Conservation (phyloP, 2,797 vertebrate species). For the Adrianichthys oophorus region DNA sequence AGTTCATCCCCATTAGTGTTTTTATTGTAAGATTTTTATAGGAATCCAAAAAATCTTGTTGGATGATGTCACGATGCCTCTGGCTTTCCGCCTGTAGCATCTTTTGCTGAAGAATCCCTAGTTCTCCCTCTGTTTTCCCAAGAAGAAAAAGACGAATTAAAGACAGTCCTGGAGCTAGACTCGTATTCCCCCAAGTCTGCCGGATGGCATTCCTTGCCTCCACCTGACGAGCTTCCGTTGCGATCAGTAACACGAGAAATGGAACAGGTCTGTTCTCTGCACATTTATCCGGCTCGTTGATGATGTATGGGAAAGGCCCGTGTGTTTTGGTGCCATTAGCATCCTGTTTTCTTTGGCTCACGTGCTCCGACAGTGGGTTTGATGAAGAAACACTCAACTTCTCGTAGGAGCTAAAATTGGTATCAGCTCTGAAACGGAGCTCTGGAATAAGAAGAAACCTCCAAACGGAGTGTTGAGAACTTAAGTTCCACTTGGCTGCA, state of each 20-base stretch:
- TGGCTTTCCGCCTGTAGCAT: conserved; percentile 87
- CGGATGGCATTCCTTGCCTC: conserved; percentile 92
- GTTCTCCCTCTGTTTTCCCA: conserved; percentile 78
- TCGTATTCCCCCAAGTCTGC: conserved; percentile 95
- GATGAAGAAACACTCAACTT: conserved; percentile 54
- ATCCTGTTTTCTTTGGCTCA: conserved; percentile 79
- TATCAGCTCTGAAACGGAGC: conserved; percentile 69
- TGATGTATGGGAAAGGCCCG: conserved; percentile 86
- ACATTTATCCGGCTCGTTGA: conserved; percentile 91
- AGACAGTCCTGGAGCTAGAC: conserved; percentile 76
- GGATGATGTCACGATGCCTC: conserved; percentile 88
- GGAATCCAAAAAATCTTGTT: conserved; percentile 92
- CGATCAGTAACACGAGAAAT: conserved; percentile 91
- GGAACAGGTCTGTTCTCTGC: conserved; percentile 64
- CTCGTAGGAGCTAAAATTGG: conserved; percentile 73
- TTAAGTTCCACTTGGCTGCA: conserved; percentile 78
- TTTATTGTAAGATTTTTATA: conserved; percentile 97
- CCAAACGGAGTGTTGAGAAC: conserved; percentile 71
- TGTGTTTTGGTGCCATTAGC: conserved; percentile 56
- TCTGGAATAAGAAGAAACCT: conserved; percentile 76
- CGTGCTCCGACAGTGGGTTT: conserved; percentile 77
- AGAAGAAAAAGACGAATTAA: conserved; percentile 89
- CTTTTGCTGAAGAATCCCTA: conserved; percentile 76
- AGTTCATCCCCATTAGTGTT: conserved; percentile 98
- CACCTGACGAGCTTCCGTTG: conserved; percentile 86